A percentile compares a stretch with the other conserved stretches of the same genome.
phyloP scores from a whole-genome alignment of 2,113 vertebrate species.

The Gasterosteus nipponicus region DNA sequence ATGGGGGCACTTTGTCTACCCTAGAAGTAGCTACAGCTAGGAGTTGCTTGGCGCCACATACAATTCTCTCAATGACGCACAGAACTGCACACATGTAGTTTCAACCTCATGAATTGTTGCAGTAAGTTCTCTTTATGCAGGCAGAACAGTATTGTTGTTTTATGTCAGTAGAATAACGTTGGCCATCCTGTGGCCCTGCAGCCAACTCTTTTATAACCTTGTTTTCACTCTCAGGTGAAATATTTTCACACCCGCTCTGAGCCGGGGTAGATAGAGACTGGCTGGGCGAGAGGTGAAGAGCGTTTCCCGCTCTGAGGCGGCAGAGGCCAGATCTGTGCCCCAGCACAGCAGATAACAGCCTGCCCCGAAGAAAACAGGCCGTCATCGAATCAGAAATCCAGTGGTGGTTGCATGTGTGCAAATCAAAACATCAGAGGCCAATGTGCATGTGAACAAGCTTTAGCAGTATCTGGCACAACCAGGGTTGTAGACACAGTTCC shows the following conservation, averaged over 20 bases:
- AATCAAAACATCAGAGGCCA: constrained; percentile 41
- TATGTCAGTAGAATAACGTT: constrained; percentile 57
- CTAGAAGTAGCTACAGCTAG: neutral
- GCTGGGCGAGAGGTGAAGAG: constrained; percentile 54
- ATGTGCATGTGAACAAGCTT: constrained; percentile 7
- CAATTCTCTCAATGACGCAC: neutral
- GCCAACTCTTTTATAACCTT: constrained; percentile 49
- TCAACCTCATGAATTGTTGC: constrained; percentile 26
- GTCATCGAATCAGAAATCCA: constrained; percentile 43
- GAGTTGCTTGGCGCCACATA: neutral
- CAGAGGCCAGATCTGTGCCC: constrained; percentile 32
- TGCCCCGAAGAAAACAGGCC: constrained; percentile 54
- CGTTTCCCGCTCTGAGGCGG: constrained; percentile 55
- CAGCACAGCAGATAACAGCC: constrained; percentile 53
- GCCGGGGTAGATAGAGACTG: constrained; percentile 58
- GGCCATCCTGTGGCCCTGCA: constrained; percentile 48
- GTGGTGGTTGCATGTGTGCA: neutral
- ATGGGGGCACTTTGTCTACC: neutral
- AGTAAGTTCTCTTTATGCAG: constrained; percentile 20
- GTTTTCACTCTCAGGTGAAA: constrained; percentile 70
- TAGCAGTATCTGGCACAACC: constrained; percentile 26
- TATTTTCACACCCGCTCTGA: constrained; percentile 72
- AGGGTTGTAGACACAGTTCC: constrained; percentile 20
- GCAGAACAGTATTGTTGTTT: constrained; percentile 57
- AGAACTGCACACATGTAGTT: neutral